Conservation (phyloP, 1,140 invertebrate species). For the Hylaeus volcanicus region DNA sequence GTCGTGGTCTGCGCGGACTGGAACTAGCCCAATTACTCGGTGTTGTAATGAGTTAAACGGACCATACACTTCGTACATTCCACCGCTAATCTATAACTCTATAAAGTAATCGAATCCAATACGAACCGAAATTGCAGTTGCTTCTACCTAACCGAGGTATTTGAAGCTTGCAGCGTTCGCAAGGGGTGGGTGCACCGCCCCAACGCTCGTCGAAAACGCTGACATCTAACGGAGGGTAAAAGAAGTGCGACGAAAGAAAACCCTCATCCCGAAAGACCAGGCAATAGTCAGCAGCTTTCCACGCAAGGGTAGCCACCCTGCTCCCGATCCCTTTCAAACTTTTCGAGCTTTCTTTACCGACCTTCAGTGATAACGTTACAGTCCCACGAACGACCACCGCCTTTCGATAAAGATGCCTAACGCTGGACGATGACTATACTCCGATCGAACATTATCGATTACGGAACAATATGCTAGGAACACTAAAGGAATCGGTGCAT, state of each 20-base stretch:
- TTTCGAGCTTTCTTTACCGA: constrained; percentile 48
- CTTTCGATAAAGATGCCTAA: constrained; percentile 36
- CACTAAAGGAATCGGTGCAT: neutral
- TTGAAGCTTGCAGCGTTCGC: neutral
- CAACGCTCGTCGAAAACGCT: neutral
- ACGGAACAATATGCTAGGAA: constrained; percentile 3
- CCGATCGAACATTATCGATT: constrained; percentile 45
- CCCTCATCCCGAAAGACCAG: constrained; percentile 22
- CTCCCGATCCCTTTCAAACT: neutral
- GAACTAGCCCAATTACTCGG: constrained; percentile 8
- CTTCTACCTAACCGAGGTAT: neutral
- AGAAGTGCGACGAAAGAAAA: constrained; percentile 50
- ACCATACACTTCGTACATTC: neutral
- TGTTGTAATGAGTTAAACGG: constrained; percentile 19
- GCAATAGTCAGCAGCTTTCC: constrained; percentile 44
- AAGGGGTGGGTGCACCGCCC: neutral
- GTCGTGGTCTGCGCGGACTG: neutral
- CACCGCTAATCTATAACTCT: no score
- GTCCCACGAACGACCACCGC: neutral
- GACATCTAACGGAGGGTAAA: constrained; percentile 66
- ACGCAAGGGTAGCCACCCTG: constrained; percentile 9
- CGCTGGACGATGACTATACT: neutral
- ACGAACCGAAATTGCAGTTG: neutral
- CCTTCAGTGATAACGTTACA: constrained; percentile 49
- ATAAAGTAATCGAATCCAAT: neutral